Base-by-base conservation (phyloP, 2,797 vertebrate genomes). In the Silurus aristotelis region DNA sequence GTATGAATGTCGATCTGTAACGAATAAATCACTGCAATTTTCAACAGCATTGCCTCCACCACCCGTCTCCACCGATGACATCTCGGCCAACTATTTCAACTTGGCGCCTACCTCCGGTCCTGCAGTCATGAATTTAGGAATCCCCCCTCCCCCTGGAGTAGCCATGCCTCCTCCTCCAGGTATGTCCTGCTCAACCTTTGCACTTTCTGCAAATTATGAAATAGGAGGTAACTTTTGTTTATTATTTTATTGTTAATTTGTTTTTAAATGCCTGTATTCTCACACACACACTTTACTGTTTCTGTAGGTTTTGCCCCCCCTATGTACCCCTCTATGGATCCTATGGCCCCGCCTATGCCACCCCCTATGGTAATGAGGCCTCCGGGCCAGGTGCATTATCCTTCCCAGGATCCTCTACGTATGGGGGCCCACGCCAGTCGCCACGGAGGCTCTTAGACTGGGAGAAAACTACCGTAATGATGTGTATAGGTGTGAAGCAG, bases 31-130 rank as follows among this genome's bases (percentile, higher is more conserved):
- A 52, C 22, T 25, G 46, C 25, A 67, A 10, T 88, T 31, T 87
- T 82, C 83, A 88, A 19, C 88, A 99, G 98, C 97, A 89, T 94
- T 99, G 25, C 97, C 98, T 64, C 98, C 97, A 83, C 98, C 97
- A 19, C 97, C 97, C 66, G 92, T 97, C 17, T 94, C 97, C 83
- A 98, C 99, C 89, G 97, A 99, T 84, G 97, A 96, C 77, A 90
- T 96, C 73, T 96, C 97, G 84, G 96, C 97, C 87, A 99, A 99
- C 92, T 99, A 99, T 91, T 99, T 99, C 91, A 99, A 99, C 92
- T 94, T 99, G 80, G 96, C 96, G 88, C 97, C 98, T 0, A 95
- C 95, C 89, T 94, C 95, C 55, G 96, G 98, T 88, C 96, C 98
- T 60, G 95, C 96, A 0, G 95, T 99, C 89, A 96, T 99, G 92